Evolutionary conservation across 2,797 vertebrate species (phyloP).

Genomic region (Buceros bicornis): DNA sequence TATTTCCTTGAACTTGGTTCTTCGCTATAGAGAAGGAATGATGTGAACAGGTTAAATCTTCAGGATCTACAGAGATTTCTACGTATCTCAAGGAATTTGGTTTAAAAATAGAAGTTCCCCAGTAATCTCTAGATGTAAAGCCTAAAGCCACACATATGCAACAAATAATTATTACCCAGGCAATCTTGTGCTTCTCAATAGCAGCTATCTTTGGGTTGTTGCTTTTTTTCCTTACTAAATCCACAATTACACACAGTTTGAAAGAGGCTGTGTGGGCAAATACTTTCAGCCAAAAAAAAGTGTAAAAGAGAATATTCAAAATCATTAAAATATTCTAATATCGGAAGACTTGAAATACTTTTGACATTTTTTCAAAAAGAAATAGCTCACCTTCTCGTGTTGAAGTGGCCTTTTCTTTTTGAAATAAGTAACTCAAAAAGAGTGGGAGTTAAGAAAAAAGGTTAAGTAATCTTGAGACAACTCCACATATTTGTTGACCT

Average conservation of each 20-base stretch:
- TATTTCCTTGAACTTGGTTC: background rate
- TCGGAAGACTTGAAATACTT: background rate
- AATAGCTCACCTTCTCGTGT: background rate
- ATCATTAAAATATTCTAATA: background rate
- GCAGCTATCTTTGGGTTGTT: background rate
- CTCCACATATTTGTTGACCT: background rate
- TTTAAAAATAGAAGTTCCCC: background rate
- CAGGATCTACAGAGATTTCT: background rate
- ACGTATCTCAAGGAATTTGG: background rate
- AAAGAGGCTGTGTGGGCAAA: background rate
- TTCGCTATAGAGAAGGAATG: background rate
- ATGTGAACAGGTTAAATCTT: background rate
- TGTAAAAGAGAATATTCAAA: background rate
- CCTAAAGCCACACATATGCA: background rate
- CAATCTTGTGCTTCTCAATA: background rate
- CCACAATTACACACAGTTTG: background rate
- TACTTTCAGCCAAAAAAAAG: background rate
- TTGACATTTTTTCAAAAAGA: background rate
- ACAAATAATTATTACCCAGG: background rate
- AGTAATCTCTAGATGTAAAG: background rate
- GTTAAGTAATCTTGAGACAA: background rate
- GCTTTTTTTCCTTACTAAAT: background rate
- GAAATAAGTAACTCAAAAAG: background rate
- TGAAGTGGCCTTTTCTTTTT: constrained; percentile 14
- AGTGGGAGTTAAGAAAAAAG: constrained; percentile 12